These are phyloP conservation scores for Dynastes tityus DNA, from an alignment of 2,888 invertebrate genomes.

Conservation along the genomic window DNA sequence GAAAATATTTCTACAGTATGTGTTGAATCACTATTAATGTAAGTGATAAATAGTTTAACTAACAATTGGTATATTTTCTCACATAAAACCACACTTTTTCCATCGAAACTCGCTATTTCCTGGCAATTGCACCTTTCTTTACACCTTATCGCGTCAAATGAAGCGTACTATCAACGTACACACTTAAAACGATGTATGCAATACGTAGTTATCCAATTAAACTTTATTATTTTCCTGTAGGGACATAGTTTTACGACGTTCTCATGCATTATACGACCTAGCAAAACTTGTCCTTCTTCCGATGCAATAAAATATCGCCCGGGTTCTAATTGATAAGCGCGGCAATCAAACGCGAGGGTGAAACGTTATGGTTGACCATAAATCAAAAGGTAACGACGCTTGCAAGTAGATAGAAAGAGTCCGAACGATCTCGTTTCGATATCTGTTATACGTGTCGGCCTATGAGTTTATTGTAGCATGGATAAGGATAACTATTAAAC, in stretches of 20 bases:
- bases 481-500: neutral
- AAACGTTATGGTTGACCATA: constrained; percentile 48
- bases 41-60: no score
- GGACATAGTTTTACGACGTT: constrained; percentile 32
- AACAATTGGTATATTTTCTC: no score
- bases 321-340: constrained; percentile 49
- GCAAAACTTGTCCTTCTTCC: constrained; percentile 39
- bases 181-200: neutral
- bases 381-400: constrained; percentile 52
- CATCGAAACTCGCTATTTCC: no score
- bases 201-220: constrained; percentile 17
- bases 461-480: no score
- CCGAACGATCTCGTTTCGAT: neutral
- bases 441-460: neutral
- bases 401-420: neutral
- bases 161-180: constrained; percentile 6
- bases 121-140: no score
- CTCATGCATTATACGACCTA: neutral
- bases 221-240: constrained; percentile 42
- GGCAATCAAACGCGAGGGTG: constrained; percentile 48
- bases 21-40: no score
- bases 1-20: no score
- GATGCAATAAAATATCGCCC: constrained; percentile 42
- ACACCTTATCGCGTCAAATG: neutral
- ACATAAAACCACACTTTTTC: no score